Conservation (phyloP, 2,797 vertebrate genomes). For the Typhlichthys subterraneus region DNA sequence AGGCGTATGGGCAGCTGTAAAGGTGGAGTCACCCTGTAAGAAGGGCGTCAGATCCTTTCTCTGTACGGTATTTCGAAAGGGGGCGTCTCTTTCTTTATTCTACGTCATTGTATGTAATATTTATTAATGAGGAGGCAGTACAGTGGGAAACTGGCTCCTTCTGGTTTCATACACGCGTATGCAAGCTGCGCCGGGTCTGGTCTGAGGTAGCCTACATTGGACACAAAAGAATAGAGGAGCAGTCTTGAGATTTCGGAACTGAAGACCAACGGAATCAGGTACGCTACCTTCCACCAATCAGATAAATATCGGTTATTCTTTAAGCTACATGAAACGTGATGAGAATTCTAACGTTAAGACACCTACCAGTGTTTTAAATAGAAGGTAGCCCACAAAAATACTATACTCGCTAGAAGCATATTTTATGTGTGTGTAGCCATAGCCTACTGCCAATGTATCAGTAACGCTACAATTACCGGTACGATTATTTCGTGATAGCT, state of each 20-base stretch:
- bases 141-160: conserved; percentile 81
- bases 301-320: neutral
- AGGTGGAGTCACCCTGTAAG: no score
- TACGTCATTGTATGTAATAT: conserved; percentile 71
- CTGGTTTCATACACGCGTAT: conserved; percentile 81
- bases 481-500: no score
- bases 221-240: conserved; percentile 69
- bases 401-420: conserved; percentile 7
- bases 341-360: conserved; percentile 14
- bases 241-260: conserved; percentile 56
- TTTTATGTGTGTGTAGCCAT: neutral
- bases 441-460: no score
- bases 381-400: conserved; percentile 5
- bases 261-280: conserved; percentile 81
- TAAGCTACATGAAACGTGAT: conserved; percentile 1
- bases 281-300: conserved; percentile 26
- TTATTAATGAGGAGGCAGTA: conserved; percentile 76
- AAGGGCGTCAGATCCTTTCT: no score
- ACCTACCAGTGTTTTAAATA: neutral
- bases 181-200: conserved; percentile 73
- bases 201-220: conserved; percentile 28
- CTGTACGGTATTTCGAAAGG: neutral
- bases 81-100: conserved; percentile 36
- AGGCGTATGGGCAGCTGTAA: no score
- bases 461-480: neutral